phyloP scores from a whole-genome alignment of 2,113 vertebrate genomes.

The Osmerus eperlanus region DNA sequence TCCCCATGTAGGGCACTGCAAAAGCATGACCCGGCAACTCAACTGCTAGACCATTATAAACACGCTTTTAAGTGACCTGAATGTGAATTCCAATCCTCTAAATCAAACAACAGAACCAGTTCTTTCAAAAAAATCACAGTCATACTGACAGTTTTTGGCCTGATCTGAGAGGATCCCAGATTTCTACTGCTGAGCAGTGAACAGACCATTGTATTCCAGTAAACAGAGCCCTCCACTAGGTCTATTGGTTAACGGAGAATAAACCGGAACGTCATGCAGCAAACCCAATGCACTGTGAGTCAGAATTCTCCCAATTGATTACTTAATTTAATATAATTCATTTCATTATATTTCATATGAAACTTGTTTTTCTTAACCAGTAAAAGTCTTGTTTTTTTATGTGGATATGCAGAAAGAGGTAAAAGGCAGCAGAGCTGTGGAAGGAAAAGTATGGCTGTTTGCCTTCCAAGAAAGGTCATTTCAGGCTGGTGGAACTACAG shows the following conservation, averaged over 20 bases:
- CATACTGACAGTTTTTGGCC: background rate
- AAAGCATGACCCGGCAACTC: conserved; percentile 24
- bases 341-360: background rate
- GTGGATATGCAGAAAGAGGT: conserved; percentile 24
- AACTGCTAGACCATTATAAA: conserved; percentile 28
- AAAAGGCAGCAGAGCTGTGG: conserved; percentile 13
- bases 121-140: background rate
- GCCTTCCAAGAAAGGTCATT: conserved; percentile 51
- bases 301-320: background rate
- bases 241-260: conserved; percentile 23
- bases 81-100: background rate
- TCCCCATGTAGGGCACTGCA: conserved; percentile 32
- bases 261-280: conserved; percentile 28
- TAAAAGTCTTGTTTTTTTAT: conserved; percentile 18
- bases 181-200: background rate
- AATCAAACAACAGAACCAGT: background rate
- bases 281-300: background rate
- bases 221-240: conserved; percentile 17
- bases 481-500: conserved; percentile 22
- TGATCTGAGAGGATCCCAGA: background rate
- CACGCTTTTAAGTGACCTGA: background rate
- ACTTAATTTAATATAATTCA: background rate
- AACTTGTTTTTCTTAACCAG: background rate
- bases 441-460: conserved; percentile 34
- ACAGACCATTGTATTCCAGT: background rate